Evolutionary conservation across 2,113 vertebrate species (phyloP).

Genomic region (Struthio camelus): DNA sequence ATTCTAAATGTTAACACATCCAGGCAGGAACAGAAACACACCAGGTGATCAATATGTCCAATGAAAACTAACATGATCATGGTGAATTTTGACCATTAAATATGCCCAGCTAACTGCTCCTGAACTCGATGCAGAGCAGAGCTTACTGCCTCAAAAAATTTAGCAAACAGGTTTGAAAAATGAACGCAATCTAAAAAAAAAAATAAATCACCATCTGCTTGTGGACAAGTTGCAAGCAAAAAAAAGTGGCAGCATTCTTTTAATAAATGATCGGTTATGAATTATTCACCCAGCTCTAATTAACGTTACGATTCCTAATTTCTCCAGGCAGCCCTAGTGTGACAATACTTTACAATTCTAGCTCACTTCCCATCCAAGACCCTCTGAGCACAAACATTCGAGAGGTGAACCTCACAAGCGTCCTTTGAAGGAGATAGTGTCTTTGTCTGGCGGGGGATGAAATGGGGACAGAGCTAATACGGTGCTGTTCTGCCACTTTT

Average conservation of each 20-base stretch:
- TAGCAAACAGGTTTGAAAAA: slow-evolving; percentile 36
- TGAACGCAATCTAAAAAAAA: slow-evolving; percentile 11
- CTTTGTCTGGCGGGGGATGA: neutral
- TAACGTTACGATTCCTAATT: slow-evolving; percentile 35
- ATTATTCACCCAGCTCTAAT: slow-evolving; percentile 58
- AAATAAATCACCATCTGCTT: slow-evolving; percentile 58
- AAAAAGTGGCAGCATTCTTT: slow-evolving; percentile 10
- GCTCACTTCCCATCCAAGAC: neutral
- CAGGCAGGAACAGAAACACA: neutral
- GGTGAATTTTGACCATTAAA: slow-evolving; percentile 1
- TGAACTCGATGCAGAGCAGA: neutral
- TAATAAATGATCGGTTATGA: slow-evolving; percentile 14
- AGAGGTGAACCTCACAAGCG: neutral
- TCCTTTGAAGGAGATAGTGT: neutral
- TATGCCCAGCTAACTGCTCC: neutral
- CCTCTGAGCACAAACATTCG: neutral
- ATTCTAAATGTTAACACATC: neutral
- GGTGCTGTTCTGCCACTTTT: neutral
- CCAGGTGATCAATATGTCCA: neutral
- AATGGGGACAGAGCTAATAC: neutral
- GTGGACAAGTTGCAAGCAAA: slow-evolving; percentile 42
- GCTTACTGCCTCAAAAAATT: slow-evolving; percentile 15
- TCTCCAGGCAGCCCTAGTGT: neutral
- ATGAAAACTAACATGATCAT: neutral
- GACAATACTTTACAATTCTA: neutral